Conservation (phyloP, 1,140 invertebrate species). For the Aricia agestis region DNA sequence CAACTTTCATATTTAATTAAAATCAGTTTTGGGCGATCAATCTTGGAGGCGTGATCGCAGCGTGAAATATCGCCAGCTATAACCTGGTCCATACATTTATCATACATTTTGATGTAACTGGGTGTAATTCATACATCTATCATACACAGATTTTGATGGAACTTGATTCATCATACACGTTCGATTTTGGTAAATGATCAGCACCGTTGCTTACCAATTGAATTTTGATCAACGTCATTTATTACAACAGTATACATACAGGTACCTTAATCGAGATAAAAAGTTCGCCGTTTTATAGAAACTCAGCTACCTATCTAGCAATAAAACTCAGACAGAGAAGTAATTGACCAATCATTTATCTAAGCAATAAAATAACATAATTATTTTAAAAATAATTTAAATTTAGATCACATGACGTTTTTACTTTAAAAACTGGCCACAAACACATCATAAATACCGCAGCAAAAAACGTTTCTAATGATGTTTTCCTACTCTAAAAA, state of each 20-base stretch:
- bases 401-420: no score
- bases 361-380: no score
- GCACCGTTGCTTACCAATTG: background rate
- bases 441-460: background rate
- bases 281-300: no score
- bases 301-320: no score
- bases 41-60: constrained; percentile 15
- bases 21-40: background rate
- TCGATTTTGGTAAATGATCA: constrained; percentile 34
- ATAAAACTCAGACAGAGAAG: no score
- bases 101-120: constrained; percentile 2
- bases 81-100: constrained; percentile 36
- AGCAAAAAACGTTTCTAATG: background rate
- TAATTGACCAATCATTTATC: no score
- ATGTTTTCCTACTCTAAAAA: background rate
- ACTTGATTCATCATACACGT: background rate
- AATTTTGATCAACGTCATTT: background rate
- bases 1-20: constrained; percentile 12
- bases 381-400: no score
- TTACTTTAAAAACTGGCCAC: background rate
- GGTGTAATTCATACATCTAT: constrained; percentile 1
- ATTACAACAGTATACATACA: background rate
- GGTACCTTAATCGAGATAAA: no score
- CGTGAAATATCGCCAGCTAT: constrained; percentile 41
- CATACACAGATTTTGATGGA: background rate